Evolutionary conservation across 23 tunicate species (phyloP).

Genomic region (Ascidia mentula): DNA sequence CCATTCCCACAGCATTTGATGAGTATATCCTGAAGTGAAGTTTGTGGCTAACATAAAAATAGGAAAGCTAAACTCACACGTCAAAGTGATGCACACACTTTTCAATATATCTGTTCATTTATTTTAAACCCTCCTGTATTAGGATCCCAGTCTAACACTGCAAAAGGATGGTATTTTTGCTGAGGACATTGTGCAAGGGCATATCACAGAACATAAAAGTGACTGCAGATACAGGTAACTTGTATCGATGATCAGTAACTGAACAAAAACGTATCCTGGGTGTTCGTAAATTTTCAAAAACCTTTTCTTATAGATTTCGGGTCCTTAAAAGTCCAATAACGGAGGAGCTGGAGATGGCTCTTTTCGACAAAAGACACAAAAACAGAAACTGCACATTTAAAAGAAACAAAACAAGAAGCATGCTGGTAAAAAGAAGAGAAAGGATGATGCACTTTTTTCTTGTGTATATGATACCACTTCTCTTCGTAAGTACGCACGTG

Average conservation of each 20-base stretch:
- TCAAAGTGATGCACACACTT: too few species aligned
- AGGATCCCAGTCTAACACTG: neutral
- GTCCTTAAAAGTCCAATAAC: constrained; percentile 16
- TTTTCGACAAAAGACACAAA: neutral
- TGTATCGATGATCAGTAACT: neutral
- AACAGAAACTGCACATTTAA: neutral
- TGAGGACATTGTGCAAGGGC: neutral
- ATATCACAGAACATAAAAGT: neutral
- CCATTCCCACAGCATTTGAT: too few species aligned
- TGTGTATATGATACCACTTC: neutral
- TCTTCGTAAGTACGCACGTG: neutral
- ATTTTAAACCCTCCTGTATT: too few species aligned
- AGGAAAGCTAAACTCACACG: too few species aligned
- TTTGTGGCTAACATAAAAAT: too few species aligned
- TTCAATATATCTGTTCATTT: too few species aligned
- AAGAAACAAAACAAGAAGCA: neutral
- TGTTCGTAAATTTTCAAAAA: neutral
- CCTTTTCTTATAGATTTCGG: neutral
- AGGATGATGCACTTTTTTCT: neutral
- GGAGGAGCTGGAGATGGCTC: neutral
- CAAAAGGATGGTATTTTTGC: neutral
- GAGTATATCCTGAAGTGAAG: too few species aligned
- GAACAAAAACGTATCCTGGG: too few species aligned
- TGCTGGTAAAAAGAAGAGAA: neutral
- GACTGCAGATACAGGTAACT: neutral